Conservation (phyloP, 2,888 invertebrate genomes). For the Mythimna impura region DNA sequence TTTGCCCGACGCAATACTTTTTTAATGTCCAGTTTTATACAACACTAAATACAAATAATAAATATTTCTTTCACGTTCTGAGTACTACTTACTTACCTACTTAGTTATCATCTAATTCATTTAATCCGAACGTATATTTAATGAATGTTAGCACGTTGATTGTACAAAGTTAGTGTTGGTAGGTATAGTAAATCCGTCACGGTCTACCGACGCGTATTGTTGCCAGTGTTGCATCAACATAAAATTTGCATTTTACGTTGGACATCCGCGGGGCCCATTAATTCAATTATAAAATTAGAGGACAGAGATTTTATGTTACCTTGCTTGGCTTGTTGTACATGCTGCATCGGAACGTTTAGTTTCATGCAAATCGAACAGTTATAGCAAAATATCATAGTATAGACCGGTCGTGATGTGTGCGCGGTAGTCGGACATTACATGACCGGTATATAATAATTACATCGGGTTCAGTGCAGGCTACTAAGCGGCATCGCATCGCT, state of each 20-base stretch:
- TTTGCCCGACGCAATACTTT: constrained; percentile 55
- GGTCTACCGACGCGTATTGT: constrained; percentile 81
- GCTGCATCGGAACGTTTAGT: constrained; percentile 62
- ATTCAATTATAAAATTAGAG: constrained; percentile 81
- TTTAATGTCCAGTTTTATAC: constrained; percentile 42
- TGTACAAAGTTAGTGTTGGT: constrained; percentile 72
- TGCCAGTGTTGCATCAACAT: constrained; percentile 80
- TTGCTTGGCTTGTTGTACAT: constrained; percentile 55
- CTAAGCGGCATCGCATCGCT: constrained; percentile 73
- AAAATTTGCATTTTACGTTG: constrained; percentile 87
- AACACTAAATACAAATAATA: constrained; percentile 53
- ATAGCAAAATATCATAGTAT: constrained; percentile 56
- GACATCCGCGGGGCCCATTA: constrained; percentile 80
- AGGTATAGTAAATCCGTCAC: constrained; percentile 78
- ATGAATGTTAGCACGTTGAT: constrained; percentile 78
- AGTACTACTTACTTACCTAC: constrained; percentile 21
- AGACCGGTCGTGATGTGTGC: constrained; percentile 52
- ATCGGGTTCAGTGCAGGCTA: constrained; percentile 72
- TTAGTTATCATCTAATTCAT: constrained; percentile 24
- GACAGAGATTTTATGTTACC: constrained; percentile 66
- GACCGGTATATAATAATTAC: constrained; percentile 78
- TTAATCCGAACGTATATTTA: constrained; percentile 67
- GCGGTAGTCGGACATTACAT: constrained; percentile 69
- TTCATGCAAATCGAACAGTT: constrained; percentile 71
- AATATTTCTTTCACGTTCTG: constrained; percentile 50